Evolutionary conservation across 2,888 invertebrate species (phyloP).

Genomic region (Syritta pipiens): DNA sequence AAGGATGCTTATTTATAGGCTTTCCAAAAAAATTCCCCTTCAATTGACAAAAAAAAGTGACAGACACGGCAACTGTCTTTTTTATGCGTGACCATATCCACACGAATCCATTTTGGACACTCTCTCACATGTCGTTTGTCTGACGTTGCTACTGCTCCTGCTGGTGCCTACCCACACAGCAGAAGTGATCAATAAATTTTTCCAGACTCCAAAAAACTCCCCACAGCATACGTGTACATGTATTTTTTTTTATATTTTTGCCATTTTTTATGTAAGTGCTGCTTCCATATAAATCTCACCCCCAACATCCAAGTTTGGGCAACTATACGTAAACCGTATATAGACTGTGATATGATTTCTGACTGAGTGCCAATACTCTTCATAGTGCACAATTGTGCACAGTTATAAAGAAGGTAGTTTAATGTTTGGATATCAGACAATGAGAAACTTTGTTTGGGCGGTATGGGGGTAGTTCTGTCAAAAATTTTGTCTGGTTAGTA

Average conservation of each 20-base stretch:
- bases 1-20: too few species aligned
- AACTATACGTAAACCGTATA: conserved; percentile 61
- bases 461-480: too few species aligned
- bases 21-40: too few species aligned
- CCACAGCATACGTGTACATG: conserved; percentile 13
- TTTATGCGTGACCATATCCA: too few species aligned
- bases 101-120: conserved; percentile 26
- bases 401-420: conserved; percentile 53
- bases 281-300: conserved; percentile 64
- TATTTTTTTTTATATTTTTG: conserved; percentile 17
- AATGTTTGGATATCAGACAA: conserved; percentile 1
- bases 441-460: conserved; percentile 15
- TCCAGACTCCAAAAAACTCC: conserved; percentile 57
- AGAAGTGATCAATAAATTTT: conserved; percentile 60
- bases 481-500: too few species aligned
- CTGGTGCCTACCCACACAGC: conserved; percentile 16
- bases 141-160: conserved; percentile 16
- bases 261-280: conserved; percentile 60
- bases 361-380: conserved; percentile 59
- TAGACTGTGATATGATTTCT: conserved; percentile 56
- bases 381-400: conserved; percentile 47
- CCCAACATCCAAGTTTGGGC: conserved; percentile 6
- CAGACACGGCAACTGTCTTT: neutral
- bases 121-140: conserved; percentile 37
- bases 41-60: too few species aligned